These are phyloP conservation scores for Brachionus rubens DNA, from an alignment of 1,140 invertebrate species.

Conservation along the genomic window DNA sequence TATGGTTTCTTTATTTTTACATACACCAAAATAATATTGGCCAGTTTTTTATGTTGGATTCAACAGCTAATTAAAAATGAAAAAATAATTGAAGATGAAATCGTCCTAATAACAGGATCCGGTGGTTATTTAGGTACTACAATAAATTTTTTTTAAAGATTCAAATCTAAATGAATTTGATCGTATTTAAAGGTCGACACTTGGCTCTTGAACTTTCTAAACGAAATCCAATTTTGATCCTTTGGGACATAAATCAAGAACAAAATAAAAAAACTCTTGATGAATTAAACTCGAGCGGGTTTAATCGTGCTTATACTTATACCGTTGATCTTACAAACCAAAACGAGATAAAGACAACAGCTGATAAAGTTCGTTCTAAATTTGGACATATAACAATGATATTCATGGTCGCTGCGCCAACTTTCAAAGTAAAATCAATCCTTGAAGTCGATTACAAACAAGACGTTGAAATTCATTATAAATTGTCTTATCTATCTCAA, in stretches of 20 bases:
- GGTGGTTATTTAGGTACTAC: conserved; percentile 39
- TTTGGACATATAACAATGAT: not conserved
- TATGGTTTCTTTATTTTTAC: no score
- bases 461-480: conserved; percentile 33
- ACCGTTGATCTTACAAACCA: conserved; percentile 26
- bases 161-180: not conserved
- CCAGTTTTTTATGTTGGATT: no score
- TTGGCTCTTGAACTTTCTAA: conserved; percentile 31
- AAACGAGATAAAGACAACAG: not conserved
- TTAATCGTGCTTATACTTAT: not conserved
- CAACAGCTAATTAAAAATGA: not conserved
- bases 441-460: not conserved
- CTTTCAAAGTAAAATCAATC: conserved; percentile 12
- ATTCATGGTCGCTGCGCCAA: conserved; percentile 1
- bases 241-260: conserved; percentile 41
- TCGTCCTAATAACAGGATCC: conserved; percentile 35
- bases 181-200: not conserved
- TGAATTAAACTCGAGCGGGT: not conserved
- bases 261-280: not conserved
- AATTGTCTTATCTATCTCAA: conserved; percentile 20
- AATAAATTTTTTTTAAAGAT: not conserved
- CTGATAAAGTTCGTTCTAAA: not conserved
- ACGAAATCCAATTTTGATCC: not conserved
- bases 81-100: conserved; percentile 29
- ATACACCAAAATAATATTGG: no score